Percentiles rank a stretch among this genome's conserved stretches.
Conservation (phyloP, 1,140 invertebrate species). For the Laupala kohalensis region DNA sequence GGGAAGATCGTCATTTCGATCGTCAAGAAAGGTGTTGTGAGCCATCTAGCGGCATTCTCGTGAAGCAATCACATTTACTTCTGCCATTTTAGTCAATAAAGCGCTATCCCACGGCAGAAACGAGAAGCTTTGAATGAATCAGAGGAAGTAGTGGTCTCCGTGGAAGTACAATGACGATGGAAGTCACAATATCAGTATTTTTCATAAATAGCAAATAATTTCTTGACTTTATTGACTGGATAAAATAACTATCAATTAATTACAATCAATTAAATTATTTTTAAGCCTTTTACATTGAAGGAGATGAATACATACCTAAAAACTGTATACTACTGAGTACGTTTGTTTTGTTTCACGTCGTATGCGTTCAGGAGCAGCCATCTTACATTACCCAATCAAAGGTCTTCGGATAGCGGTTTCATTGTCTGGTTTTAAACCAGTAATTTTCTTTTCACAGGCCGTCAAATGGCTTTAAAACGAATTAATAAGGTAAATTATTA, state of each 20-base stretch:
- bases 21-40: background rate
- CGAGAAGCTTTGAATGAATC: background rate
- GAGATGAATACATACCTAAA: background rate
- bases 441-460: slow-evolving; percentile 37
- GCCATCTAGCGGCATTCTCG: background rate
- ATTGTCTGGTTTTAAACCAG: slow-evolving; percentile 35
- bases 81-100: background rate
- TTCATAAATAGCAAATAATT: background rate
- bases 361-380: slow-evolving; percentile 19
- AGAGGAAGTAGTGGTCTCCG: background rate
- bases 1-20: background rate
- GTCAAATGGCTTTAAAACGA: slow-evolving; percentile 87
- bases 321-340: background rate
- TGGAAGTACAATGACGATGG: background rate
- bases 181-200: background rate
- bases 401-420: slow-evolving; percentile 37
- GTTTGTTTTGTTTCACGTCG: background rate
- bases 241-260: too few relatives aligned
- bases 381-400: slow-evolving; percentile 41
- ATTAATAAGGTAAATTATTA: slow-evolving; percentile 71
- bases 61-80: background rate
- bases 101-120: background rate
- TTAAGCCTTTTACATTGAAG: too few relatives aligned
- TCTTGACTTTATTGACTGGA: too few relatives aligned
- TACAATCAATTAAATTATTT: too few relatives aligned